These are phyloP conservation scores for Scelioninae gen. 1 DNA, from an alignment of 2,888 invertebrate species.

Conservation along the genomic window DNA sequence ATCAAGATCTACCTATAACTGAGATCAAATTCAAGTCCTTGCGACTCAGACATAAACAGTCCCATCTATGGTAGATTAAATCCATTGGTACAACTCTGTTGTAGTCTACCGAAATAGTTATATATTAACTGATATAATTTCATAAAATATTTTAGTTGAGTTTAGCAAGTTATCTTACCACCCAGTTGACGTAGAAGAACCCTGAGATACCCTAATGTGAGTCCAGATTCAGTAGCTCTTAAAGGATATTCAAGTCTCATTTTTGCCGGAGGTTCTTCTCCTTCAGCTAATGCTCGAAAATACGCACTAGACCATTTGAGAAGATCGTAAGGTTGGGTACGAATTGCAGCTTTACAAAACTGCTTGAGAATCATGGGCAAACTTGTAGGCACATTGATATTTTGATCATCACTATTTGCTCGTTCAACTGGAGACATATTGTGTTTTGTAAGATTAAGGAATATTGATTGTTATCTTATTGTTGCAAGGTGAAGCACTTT, in stretches of 20 bases:
- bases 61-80: conserved; percentile 86
- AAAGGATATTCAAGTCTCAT: conserved; percentile 90
- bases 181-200: conserved; percentile 91
- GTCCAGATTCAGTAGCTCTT: conserved; percentile 88
- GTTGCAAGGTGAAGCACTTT: not conserved
- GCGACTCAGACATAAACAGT: conserved; percentile 88
- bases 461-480: conserved; percentile 11
- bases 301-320: conserved; percentile 93
- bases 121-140: not conserved
- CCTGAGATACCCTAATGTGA: conserved; percentile 92
- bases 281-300: conserved; percentile 91
- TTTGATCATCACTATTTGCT: conserved; percentile 77
- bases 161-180: conserved; percentile 73
- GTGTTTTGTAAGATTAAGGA: not conserved
- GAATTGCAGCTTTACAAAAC: conserved; percentile 95
- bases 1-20: conserved; percentile 86
- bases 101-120: conserved; percentile 75
- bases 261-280: conserved; percentile 92
- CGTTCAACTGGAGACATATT: conserved; percentile 54
- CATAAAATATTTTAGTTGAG: not conserved
- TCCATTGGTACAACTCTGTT: conserved; percentile 79
- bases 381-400: conserved; percentile 92
- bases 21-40: conserved; percentile 88
- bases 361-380: conserved; percentile 93
- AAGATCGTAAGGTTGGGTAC: conserved; percentile 94